Percentiles rank a stretch among this genome's conserved stretches.
Evolutionary conservation across 2,113 vertebrate species (phyloP).

Genomic region (Callocephalon fimbriatum): DNA sequence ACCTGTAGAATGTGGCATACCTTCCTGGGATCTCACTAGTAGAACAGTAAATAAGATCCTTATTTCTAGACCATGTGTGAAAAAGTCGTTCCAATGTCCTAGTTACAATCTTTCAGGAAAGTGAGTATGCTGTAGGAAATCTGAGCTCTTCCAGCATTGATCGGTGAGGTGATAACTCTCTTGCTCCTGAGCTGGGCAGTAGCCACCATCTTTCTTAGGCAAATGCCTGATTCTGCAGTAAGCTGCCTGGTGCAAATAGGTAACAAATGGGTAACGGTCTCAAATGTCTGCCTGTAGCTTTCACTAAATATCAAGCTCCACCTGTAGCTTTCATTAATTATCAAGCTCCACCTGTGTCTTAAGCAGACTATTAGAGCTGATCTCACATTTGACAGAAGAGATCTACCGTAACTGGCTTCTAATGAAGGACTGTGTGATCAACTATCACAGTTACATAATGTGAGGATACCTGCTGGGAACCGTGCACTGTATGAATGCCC

Average conservation of each 20-base stretch:
- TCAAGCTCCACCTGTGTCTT: fast-evolving
- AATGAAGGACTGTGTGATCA: neutral
- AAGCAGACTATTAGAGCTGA: neutral
- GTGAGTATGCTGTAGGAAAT: fast-evolving
- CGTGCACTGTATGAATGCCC: neutral
- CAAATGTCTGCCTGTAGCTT: neutral
- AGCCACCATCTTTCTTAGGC: neutral
- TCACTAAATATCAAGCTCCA: neutral
- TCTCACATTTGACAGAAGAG: neutral
- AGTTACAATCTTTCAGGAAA: neutral
- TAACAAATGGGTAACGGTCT: neutral
- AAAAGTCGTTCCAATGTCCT: neutral
- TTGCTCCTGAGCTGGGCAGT: neutral
- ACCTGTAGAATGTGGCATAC: neutral
- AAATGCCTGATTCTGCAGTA: neutral
- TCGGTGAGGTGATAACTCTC: neutral
- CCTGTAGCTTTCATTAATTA: neutral
- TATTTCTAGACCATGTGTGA: neutral
- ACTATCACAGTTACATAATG: neutral
- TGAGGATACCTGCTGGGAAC: neutral
- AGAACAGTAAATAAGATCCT: neutral
- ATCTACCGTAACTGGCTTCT: neutral
- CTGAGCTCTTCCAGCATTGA: neutral
- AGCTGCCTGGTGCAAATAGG: neutral
- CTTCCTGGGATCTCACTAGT: neutral